Evolutionary conservation across 2,888 invertebrate species (phyloP), one percentile per base, ranked within the genome.

Genomic region (Ferrisia virgata): DNA sequence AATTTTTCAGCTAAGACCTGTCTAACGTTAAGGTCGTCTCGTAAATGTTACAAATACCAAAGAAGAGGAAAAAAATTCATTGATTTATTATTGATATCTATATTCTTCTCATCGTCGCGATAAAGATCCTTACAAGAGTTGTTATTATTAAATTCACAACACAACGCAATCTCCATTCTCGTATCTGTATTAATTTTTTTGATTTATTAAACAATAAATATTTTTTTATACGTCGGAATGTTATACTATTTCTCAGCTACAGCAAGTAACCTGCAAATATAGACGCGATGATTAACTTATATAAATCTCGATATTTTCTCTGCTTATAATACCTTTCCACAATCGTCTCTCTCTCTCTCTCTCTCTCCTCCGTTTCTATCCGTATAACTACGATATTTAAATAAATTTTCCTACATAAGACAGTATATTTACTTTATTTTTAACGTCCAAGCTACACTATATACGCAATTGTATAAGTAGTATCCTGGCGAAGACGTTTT

Each of bases 141-240:
- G 72, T 15, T 72, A 72, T 72, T 33, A 72, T 72, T 33, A 33
- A 72, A 72, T 72, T 72, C 72, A 33, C 72, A 53, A 53, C 15
- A 53, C 15, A 33, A n/a, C 33, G 28, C 28, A 28, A 64, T 47
- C 47, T 47, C 64, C 28, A 64, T 31, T 72, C 33, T 64, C 9
- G 36, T 72, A 33, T 72, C 33, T 31, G 36, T 72, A 72, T 72
- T 72, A 72, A 72, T 72, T 72, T 47, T 47, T 47, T 72, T 72
- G 72, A 72, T 72, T 72, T 72, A 72, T 72, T 72, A 33, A 72
- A 72, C 72, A 33, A 33, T 72, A 33, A 72, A 33, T 64, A 31
- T 72, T 72, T 72, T n/a, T 33, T 33, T 31, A 64, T 64, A 25
- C n/a, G 47, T 47, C 47, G 47, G 47, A 47, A 47, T 47, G 47